Evolutionary conservation across 1,140 invertebrate genomes (phyloP), one percentile per base, ranked within the genome.

Genomic region (Trachelipus rathkii): DNA sequence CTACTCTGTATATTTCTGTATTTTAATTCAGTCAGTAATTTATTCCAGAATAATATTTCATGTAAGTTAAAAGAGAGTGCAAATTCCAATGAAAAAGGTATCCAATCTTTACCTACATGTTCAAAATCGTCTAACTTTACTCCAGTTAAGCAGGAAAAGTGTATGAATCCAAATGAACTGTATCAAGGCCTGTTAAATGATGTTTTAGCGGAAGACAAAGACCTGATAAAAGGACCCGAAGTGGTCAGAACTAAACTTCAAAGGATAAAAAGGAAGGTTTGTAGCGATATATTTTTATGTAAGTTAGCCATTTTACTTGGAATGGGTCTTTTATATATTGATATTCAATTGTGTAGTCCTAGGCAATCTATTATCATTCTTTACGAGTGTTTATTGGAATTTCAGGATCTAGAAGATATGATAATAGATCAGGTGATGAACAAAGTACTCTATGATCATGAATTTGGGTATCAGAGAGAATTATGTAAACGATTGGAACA

Each of bases 361-460:
- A 3, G 33, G 6, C 6, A 1, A 33, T 33, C 6, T 3, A 33
- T 33, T 33, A 33, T 33, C 33, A 33, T 33, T 33, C 6, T 33
- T 33, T 3, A 33, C 6, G 33, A 33, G 33, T 33, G 6, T 33
- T 33, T 33, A 33, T 33, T 33, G 33, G 1, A 33, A 33, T 33
- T 1, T 33, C 84, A 90, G 79, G 90, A 92, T 83, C 82, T 93
- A 24, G 91, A 93, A 85, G 91, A 92, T 81, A 87, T 92, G 79
- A 87, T 91, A 77, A 85, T 92, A 75, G 87, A 91, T 78, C 92
- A 92, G 85, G 88, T 92, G 19, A 89, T 91, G n/a, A 91, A 93
- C 84, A 88, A 87, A 9, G 88, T 92, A 50, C 86, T 91, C 10
- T 88, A 91, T 82, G 88, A 88, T 75, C 90, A 89, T 82, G 89